A percentile compares a stretch with the other conserved stretches of the same genome.
Evolutionary conservation across 2,888 invertebrate species (phyloP).

Genomic region (Ichneumoninae sp.): DNA sequence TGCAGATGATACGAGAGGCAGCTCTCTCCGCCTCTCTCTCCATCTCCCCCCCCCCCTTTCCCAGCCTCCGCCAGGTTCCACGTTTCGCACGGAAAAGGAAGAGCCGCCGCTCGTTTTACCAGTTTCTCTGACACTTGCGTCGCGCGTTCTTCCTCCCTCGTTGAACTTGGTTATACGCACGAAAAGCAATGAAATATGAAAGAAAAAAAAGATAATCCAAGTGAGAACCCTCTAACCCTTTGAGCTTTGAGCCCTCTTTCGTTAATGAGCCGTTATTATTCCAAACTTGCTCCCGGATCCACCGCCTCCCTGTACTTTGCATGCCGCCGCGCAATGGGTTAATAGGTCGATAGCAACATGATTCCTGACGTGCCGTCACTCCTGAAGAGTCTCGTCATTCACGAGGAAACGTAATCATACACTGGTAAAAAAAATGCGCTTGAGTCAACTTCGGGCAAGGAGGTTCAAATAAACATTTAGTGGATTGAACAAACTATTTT

Average conservation of each 20-base stretch:
- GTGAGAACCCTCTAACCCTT: slow-evolving; percentile 15
- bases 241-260: slow-evolving; percentile 12
- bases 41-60: background rate
- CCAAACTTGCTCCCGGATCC: background rate
- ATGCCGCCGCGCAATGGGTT: background rate
- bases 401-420: background rate
- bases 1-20: slow-evolving; percentile 57
- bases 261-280: slow-evolving; percentile 7
- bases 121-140: slow-evolving; percentile 10
- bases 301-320: background rate
- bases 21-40: slow-evolving; percentile 3
- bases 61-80: background rate
- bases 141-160: background rate
- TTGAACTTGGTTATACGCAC: slow-evolving; percentile 2
- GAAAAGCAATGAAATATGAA: background rate
- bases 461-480: too few species aligned
- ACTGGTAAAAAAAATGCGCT: too few species aligned
- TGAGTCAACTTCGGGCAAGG: too few species aligned
- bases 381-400: background rate
- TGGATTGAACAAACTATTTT: too few species aligned
- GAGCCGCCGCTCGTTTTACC: background rate
- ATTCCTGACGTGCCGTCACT: background rate
- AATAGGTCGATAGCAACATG: background rate
- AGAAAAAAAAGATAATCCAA: background rate
- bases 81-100: slow-evolving; percentile 17